A percentile compares a stretch with the other conserved stretches of the same genome.
These are phyloP conservation scores for Syrista parreyssii DNA, from an alignment of 2,888 invertebrate species.

Conservation along the genomic window DNA sequence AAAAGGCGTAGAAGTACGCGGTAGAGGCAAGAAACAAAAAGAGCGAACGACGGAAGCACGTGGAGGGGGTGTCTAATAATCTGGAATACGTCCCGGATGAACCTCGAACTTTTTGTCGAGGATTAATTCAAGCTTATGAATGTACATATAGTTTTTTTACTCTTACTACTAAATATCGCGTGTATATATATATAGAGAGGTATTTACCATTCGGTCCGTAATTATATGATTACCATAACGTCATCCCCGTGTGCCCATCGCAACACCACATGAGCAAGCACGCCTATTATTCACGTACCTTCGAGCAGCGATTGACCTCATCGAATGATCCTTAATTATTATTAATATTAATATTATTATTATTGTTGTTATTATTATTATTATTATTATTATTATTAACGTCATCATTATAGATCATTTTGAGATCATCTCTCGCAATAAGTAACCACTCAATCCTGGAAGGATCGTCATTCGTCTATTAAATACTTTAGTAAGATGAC, in stretches of 20 bases:
- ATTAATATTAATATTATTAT: not conserved
- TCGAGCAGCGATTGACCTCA: not conserved
- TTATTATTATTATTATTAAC: not conserved
- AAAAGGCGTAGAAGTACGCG: not conserved
- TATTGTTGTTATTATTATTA: not conserved
- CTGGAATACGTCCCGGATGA: not conserved
- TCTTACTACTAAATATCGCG: conserved; percentile 25
- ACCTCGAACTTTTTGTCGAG: not conserved
- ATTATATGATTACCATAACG: not conserved
- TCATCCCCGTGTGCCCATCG: not conserved
- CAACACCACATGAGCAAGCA: not conserved
- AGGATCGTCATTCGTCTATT: not conserved
- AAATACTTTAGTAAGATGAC: not conserved
- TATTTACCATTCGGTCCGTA: not conserved
- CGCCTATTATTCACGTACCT: not conserved
- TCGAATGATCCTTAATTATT: not conserved
- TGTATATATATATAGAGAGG: conserved; percentile 39
- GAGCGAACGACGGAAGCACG: not conserved
- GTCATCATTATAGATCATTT: too few species aligned
- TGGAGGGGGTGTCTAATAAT: not conserved
- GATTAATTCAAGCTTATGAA: conserved; percentile 50
- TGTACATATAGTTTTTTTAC: conserved; percentile 44
- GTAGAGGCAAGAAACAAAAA: not conserved
- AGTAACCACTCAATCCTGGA: not conserved
- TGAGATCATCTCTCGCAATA: not conserved